Conservation (phyloP, 2,113 vertebrate genomes). For the Ivindomyrus marchei region DNA sequence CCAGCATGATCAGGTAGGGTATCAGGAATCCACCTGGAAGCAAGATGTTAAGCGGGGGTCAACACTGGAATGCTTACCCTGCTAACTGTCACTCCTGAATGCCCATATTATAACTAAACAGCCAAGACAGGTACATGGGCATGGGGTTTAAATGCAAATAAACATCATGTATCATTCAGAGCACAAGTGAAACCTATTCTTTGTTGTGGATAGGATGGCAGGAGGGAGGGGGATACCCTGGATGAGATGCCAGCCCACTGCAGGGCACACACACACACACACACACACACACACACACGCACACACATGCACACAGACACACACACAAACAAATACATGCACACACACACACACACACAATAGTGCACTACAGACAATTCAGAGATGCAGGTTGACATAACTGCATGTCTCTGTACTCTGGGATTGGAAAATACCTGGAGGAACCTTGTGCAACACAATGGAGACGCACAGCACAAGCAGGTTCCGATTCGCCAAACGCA, state of each 20-base stretch:
- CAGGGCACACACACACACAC: neutral
- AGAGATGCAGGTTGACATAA: neutral
- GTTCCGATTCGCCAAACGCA: neutral
- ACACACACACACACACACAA: neutral
- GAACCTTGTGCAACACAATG: neutral
- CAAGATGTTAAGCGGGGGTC: neutral
- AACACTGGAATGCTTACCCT: neutral
- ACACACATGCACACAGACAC: neutral
- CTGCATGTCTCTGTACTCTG: neutral
- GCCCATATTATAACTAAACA: neutral
- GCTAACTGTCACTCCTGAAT: neutral
- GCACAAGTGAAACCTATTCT: neutral
- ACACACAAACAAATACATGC: too few relatives aligned
- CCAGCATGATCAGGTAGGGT: slow-evolving; percentile 80
- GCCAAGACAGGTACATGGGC: neutral
- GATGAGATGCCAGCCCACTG: neutral
- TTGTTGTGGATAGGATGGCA: neutral
- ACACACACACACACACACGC: too few relatives aligned
- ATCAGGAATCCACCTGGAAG: slow-evolving; percentile 82
- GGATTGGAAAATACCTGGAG: neutral
- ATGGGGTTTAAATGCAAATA: neutral
- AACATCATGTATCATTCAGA: neutral
- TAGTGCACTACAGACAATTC: neutral
- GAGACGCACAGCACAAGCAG: neutral
- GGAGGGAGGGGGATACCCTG: neutral